Base-by-base conservation (phyloP, 2,113 vertebrate genomes). In the Corapipo altera region DNA sequence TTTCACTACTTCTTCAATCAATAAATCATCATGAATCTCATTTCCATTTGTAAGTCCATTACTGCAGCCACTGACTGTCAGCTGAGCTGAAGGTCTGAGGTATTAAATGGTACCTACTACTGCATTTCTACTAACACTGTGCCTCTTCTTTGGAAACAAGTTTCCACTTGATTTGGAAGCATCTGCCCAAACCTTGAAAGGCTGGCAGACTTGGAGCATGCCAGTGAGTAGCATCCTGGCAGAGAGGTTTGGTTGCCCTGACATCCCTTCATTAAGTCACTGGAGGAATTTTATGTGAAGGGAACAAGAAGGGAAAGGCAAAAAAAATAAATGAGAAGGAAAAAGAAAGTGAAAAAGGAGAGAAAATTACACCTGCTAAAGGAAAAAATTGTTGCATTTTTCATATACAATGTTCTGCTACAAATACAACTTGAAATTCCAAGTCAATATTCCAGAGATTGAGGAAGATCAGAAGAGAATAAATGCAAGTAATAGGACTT, bases 41-140 rank as follows among this genome's bases (percentile, higher is more conserved):
- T 95, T 94, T 95, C 76, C 89, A 87, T 88, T 80, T 96, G 5
- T 49, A 87, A 94, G 71, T 59, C 81, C 73, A 87, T 94, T 91
- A 91, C 58, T 59, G 43, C 46, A 91, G 73, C 61, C 32, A 65
- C 75, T 72, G 80, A 30, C 72, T 51, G 58, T 91, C 58, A 61
- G 39, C 62, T 54, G 49, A 83, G 33, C 23, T 55, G 62, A 79
- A 85, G 71, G 72, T 66, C 58, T 77, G 58, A 73, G 55, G 51
- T 76, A 76, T 64, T 86, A 79, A 93, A 48, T 35, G 27, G 32
- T 44, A 55, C 28, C 74, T 48, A 61, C 23, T 48, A 28, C 65
- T 54, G 17, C 22, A 54, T 57, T 85, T 61, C 61, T 71, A 35
- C 80, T 59, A 51, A 43, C 12, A 30, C n/a, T 49, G 12, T 71